Conservation (phyloP, 2,888 invertebrate species). For the Mycalesis mineus region DNA sequence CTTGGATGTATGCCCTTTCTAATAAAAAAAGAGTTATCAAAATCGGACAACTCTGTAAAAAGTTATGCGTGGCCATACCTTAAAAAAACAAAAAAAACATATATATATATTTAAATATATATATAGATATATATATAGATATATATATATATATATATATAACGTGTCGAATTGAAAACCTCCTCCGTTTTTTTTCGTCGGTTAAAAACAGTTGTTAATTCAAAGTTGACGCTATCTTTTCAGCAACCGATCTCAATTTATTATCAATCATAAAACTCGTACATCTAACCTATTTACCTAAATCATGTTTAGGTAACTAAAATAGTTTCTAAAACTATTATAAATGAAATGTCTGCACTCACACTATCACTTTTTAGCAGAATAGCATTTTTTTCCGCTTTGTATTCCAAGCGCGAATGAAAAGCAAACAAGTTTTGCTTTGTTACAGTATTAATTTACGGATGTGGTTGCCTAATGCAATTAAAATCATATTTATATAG, state of each 20-base stretch:
- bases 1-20: too few species aligned
- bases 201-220: too few species aligned
- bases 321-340: not conserved
- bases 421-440: not conserved
- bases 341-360: not conserved
- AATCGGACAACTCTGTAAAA: too few species aligned
- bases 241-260: not conserved
- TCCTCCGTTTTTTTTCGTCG: too few species aligned
- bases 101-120: too few species aligned
- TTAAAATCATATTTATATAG: constrained; percentile 3
- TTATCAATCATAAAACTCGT: not conserved
- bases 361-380: not conserved
- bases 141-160: too few species aligned
- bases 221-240: not conserved
- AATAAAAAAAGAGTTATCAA: too few species aligned
- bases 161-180: too few species aligned
- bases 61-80: too few species aligned
- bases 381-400: not conserved
- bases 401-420: too few species aligned
- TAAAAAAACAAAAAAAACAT: too few species aligned
- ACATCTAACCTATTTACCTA: not conserved
- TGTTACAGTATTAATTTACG: constrained; percentile 1
- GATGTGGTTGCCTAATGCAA: constrained; percentile 7
- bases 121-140: too few species aligned
- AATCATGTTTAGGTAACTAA: not conserved